Evolutionary conservation across 2,888 invertebrate species (phyloP), one percentile per base, ranked within the genome.

Genomic region (Synanthedon formicaeformis): DNA sequence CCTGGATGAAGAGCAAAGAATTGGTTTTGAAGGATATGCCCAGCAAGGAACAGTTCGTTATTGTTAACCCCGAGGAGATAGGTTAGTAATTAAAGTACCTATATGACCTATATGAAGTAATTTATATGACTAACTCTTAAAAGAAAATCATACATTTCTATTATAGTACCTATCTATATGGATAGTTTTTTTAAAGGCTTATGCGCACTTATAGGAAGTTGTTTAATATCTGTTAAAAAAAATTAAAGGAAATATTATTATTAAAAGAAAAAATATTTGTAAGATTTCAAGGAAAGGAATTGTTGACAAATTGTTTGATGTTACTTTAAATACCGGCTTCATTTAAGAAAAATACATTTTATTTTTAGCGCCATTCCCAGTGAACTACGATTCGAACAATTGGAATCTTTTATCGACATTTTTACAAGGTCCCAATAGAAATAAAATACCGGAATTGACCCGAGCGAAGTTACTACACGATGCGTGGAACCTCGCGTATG

Each of bases 41-140:
- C 0, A 73, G 67, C 0, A 78, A 85, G 23, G 83, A 92, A 51
- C 75, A 90, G 52, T 95, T 94, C 66, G 89, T 95, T 51, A 92
- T 96, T 53, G 88, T 95, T 1, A 96, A 95, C 77, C 93, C 94
- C 4, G 94, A 95, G 67, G 95, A 95, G 83, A 94, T 94, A 57
- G 94, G 93, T 92, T 67, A 71, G 78, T 63, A 14, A 13, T 27
- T 50, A 40, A 11, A 5, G 18, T 23, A 23, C 4, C 18, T 23
- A n/a, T n/a, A n/a, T n/a, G n/a, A n/a, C n/a, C n/a, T n/a, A n/a
- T n/a, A n/a, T n/a, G n/a, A n/a, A n/a, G 18, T 18, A 3, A 41
- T 41, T n/a, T 41, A 13, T 41, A 41, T 1, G 2, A 45, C 5
- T 50, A 16, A 14, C 11, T 50, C 1, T 34, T 50, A 18, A 23